A percentile compares a stretch with the other conserved stretches of the same genome.
phyloP scores from a whole-genome alignment of 2,113 vertebrate genomes.

The Grantiella picta region DNA sequence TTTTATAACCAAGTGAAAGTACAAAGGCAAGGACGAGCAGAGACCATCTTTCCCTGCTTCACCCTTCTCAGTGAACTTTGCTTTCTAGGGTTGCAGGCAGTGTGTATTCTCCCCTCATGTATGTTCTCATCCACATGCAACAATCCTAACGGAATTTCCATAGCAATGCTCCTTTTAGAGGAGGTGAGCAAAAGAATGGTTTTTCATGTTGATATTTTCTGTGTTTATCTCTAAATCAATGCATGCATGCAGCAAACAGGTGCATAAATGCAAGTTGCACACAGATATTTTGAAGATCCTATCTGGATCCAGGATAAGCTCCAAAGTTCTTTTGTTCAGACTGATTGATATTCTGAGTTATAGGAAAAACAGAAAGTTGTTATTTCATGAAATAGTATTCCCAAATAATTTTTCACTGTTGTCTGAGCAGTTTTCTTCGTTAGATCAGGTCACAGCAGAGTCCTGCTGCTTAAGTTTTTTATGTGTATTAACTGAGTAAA shows the following conservation, averaged over 20 bases:
- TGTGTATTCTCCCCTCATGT: background rate
- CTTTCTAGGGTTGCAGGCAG: background rate
- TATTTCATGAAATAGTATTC: background rate
- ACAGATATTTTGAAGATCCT: background rate
- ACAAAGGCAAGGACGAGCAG: background rate
- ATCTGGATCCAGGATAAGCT: background rate
- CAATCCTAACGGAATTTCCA: background rate
- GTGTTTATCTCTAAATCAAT: background rate
- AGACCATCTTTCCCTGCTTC: background rate
- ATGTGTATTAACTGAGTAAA: background rate
- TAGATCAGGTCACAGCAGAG: background rate
- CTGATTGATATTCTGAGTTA: background rate
- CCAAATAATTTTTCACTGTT: background rate
- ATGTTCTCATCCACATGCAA: background rate
- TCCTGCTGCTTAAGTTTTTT: background rate
- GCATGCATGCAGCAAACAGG: background rate
- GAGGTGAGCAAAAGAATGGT: background rate
- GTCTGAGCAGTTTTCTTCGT: background rate
- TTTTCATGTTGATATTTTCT: background rate
- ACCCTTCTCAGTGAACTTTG: background rate
- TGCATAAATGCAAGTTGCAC: background rate
- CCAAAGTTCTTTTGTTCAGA: background rate
- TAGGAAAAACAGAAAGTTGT: background rate
- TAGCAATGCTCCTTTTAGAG: background rate
- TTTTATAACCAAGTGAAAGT: background rate